Conservation (phyloP, 2,797 vertebrate species). For the Anas georgica region DNA sequence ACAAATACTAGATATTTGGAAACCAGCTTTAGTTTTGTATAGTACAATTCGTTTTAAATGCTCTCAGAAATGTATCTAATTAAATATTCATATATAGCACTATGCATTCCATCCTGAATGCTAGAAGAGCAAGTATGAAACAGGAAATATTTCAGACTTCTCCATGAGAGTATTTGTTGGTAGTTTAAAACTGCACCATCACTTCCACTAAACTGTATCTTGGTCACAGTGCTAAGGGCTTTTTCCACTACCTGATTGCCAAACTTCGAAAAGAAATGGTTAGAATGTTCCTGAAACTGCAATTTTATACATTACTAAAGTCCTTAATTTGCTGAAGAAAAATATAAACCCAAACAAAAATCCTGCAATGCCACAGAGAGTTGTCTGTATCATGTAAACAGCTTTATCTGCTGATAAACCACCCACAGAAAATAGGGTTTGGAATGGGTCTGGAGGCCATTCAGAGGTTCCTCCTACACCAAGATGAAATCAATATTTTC, state of each 20-base stretch:
- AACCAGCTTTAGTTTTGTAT: neutral
- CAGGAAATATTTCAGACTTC: neutral
- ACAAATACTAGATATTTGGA: neutral
- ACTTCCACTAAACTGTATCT: neutral
- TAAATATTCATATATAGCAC: neutral
- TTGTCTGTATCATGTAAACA: neutral
- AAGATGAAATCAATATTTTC: neutral
- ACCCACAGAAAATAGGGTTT: neutral
- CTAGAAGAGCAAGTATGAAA: neutral
- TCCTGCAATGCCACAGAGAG: neutral
- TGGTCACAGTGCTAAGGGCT: neutral
- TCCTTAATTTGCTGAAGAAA: neutral
- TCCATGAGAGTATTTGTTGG: rapidly evolving
- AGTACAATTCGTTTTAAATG: neutral
- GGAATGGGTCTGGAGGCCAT: neutral
- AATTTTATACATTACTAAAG: neutral
- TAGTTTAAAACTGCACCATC: neutral
- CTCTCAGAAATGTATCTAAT: neutral
- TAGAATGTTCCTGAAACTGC: neutral
- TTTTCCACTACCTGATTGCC: neutral
- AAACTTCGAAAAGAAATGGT: neutral
- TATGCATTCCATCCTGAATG: neutral
- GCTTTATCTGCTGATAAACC: neutral
- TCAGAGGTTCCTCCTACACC: neutral
- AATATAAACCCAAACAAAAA: neutral